Conservation (phyloP, 2,888 invertebrate genomes). For the Brachylomia viminalis region DNA sequence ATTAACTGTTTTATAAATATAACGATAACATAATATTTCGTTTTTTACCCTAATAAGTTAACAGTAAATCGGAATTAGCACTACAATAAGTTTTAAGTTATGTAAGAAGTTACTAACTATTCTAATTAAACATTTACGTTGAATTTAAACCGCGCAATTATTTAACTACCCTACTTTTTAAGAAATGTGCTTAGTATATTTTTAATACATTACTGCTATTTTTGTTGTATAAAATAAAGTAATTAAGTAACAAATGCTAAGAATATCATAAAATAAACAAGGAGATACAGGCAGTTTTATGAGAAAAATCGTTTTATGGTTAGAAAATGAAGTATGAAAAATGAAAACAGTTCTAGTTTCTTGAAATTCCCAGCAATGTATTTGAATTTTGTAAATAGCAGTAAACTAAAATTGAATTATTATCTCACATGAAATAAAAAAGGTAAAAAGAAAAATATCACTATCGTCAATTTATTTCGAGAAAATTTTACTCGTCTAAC, state of each 20-base stretch:
- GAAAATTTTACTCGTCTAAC: constrained; percentile 29
- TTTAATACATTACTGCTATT: constrained; percentile 36
- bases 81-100: constrained; percentile 29
- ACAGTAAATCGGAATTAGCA: constrained; percentile 34
- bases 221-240: constrained; percentile 1
- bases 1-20: constrained; percentile 44
- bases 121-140: constrained; percentile 34
- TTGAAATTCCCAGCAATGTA: constrained; percentile 20
- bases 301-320: not conserved
- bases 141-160: constrained; percentile 21
- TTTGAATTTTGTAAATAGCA: not conserved
- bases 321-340: not conserved
- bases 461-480: constrained; percentile 10
- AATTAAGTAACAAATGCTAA: constrained; percentile 7
- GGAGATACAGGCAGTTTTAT: not conserved
- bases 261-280: not conserved
- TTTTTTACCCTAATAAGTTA: constrained; percentile 37
- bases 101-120: constrained; percentile 18
- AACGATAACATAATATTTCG: constrained; percentile 44
- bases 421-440: not conserved
- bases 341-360: not conserved
- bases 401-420: constrained; percentile 24
- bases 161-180: constrained; percentile 20
- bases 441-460: constrained; percentile 30
- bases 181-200: constrained; percentile 21